Evolutionary conservation across 2,888 invertebrate species (phyloP).

Genomic region (Oscheius sp.): DNA sequence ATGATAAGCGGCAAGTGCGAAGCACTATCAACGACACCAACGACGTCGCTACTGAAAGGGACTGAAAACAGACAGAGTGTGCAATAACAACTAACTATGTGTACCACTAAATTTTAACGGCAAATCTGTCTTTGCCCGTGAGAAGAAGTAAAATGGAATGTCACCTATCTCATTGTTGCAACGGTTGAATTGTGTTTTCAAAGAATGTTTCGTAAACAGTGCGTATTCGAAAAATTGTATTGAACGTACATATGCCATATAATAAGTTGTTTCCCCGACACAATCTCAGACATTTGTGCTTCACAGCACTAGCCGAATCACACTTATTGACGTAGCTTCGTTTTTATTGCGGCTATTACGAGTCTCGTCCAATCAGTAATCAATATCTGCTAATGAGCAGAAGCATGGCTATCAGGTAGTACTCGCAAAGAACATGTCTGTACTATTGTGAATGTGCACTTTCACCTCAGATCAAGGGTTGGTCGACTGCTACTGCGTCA

Average conservation of each 20-base stretch:
- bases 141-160: too few relatives aligned
- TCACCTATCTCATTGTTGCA: too few relatives aligned
- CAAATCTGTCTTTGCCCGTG: too few relatives aligned
- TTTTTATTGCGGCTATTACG: constrained; percentile 28
- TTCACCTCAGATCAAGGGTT: constrained; percentile 6
- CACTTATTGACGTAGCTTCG: constrained; percentile 18
- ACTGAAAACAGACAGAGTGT: not conserved
- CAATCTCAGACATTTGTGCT: too few relatives aligned
- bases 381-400: constrained; percentile 29
- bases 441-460: not conserved
- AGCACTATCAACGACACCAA: constrained; percentile 35
- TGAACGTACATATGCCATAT: too few relatives aligned
- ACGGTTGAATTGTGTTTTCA: too few relatives aligned
- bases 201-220: too few relatives aligned
- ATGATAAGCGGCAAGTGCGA: constrained; percentile 32
- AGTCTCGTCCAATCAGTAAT: constrained; percentile 11
- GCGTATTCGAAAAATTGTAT: too few relatives aligned
- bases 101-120: too few relatives aligned
- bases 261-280: too few relatives aligned
- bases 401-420: constrained; percentile 3
- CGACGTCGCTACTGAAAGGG: constrained; percentile 23
- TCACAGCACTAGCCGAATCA: not conserved
- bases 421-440: too few relatives aligned
- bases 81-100: too few relatives aligned
- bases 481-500: constrained; percentile 6